These are phyloP conservation scores for Donacobius atricapilla DNA, from an alignment of 2,113 vertebrate genomes.

Conservation along the genomic window DNA sequence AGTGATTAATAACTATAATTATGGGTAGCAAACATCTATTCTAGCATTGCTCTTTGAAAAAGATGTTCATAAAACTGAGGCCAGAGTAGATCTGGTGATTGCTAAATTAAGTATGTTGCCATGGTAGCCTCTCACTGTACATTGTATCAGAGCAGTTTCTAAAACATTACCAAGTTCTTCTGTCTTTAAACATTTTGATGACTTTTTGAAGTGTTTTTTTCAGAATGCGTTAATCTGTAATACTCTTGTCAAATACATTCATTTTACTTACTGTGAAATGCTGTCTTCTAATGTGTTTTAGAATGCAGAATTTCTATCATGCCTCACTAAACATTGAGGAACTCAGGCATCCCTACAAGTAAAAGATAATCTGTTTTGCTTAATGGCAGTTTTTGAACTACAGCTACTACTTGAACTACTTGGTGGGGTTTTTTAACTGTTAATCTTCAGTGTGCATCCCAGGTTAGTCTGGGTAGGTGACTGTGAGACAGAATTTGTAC, in stretches of 20 bases:
- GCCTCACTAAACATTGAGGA: not conserved
- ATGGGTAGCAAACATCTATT: not conserved
- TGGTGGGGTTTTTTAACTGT: not conserved
- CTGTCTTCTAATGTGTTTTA: not conserved
- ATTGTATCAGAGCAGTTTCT: not conserved
- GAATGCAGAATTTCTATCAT: not conserved
- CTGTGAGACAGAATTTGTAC: not conserved
- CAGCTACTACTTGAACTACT: not conserved
- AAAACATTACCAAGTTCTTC: not conserved
- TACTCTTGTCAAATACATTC: not conserved
- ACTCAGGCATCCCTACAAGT: not conserved
- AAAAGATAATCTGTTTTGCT: not conserved
- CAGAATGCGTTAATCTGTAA: not conserved
- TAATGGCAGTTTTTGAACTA: not conserved
- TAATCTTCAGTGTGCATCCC: not conserved
- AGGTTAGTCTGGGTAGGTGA: not conserved
- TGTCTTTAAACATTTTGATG: not conserved
- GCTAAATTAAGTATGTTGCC: not conserved
- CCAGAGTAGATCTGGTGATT: not conserved
- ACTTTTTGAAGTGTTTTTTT: not conserved
- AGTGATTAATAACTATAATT: constrained; percentile 22
- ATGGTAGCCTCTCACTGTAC: not conserved
- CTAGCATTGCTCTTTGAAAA: not conserved
- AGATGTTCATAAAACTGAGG: not conserved
- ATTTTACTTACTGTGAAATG: not conserved